These are phyloP conservation scores for Drosophila diplacantha DNA, from an alignment of 2,888 invertebrate genomes.

Conservation along the genomic window DNA sequence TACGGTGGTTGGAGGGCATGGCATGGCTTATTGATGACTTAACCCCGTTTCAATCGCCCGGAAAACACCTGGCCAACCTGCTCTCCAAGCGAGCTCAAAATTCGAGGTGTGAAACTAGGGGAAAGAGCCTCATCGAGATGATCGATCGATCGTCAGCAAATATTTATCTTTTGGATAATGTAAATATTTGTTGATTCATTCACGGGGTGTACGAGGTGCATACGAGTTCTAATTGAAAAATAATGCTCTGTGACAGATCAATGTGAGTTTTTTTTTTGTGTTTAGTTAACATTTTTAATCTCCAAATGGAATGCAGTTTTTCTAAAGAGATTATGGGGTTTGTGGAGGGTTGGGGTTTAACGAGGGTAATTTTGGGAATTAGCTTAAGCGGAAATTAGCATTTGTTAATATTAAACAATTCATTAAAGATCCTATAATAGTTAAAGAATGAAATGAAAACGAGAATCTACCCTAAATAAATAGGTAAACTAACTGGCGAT, in stretches of 20 bases:
- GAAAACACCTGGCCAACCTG: constrained; percentile 58
- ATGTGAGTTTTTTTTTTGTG: constrained; percentile 27
- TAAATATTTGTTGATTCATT: constrained; percentile 41
- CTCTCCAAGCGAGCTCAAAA: constrained; percentile 12
- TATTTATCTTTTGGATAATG: constrained; percentile 44
- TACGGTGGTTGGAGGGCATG: constrained; percentile 48
- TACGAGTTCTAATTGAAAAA: constrained; percentile 55
- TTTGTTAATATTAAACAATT: neutral
- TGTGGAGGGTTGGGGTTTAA: neutral
- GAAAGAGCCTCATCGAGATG: constrained; percentile 39
- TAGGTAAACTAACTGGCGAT: neutral
- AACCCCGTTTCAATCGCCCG: constrained; percentile 56
- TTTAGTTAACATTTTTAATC: constrained; percentile 16
- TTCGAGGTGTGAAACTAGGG: constrained; percentile 61
- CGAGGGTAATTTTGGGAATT: neutral
- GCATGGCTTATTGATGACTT: constrained; percentile 65
- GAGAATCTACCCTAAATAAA: neutral
- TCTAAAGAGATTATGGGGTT: neutral
- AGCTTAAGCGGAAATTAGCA: neutral
- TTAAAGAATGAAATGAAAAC: neutral
- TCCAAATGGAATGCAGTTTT: constrained; percentile 4
- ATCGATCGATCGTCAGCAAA: constrained; percentile 50
- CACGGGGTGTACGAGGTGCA: constrained; percentile 14
- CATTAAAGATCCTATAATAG: neutral
- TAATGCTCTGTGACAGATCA: constrained; percentile 49